phyloP scores from a whole-genome alignment of 1,140 invertebrate species.

The Cydia fagiglandana region DNA sequence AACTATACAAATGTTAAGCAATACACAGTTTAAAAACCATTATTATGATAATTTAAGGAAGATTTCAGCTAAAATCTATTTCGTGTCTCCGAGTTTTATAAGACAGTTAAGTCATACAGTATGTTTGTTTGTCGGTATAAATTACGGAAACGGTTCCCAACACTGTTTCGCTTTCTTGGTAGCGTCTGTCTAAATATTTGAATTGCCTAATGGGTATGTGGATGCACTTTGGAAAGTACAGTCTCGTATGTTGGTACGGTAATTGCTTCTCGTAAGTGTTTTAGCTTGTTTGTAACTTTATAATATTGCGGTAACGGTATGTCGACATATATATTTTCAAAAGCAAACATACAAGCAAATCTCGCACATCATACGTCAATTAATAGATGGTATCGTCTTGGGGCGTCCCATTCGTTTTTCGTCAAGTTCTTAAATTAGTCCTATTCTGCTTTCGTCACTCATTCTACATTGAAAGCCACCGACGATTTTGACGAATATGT shows the following conservation, averaged over 20 bases:
- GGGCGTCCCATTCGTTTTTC: too few relatives aligned
- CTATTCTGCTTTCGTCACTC: too few relatives aligned
- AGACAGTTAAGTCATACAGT: not conserved
- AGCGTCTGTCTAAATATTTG: conserved; percentile 59
- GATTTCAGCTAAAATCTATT: too few relatives aligned
- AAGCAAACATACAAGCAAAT: not conserved
- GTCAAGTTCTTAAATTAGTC: too few relatives aligned
- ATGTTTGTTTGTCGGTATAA: too few relatives aligned
- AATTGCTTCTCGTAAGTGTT: not conserved
- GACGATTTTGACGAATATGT: too few relatives aligned
- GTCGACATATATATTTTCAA: not conserved
- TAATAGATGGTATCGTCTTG: too few relatives aligned
- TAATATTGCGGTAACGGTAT: not conserved
- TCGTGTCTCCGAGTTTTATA: not conserved
- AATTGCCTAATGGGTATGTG: conserved; percentile 50
- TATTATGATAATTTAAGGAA: too few relatives aligned
- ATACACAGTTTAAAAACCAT: too few relatives aligned
- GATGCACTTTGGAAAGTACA: conserved; percentile 37
- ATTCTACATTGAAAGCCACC: too few relatives aligned
- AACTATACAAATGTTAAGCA: too few relatives aligned
- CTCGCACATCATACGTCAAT: too few relatives aligned
- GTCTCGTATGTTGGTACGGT: conserved; percentile 24
- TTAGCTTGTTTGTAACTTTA: not conserved
- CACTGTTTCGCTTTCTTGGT: conserved; percentile 48
- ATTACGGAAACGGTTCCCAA: conserved; percentile 29